A percentile compares a stretch with the other conserved stretches of the same genome.
Conservation (phyloP, 2,797 vertebrate genomes). For the Rhinogobio ventralis region DNA sequence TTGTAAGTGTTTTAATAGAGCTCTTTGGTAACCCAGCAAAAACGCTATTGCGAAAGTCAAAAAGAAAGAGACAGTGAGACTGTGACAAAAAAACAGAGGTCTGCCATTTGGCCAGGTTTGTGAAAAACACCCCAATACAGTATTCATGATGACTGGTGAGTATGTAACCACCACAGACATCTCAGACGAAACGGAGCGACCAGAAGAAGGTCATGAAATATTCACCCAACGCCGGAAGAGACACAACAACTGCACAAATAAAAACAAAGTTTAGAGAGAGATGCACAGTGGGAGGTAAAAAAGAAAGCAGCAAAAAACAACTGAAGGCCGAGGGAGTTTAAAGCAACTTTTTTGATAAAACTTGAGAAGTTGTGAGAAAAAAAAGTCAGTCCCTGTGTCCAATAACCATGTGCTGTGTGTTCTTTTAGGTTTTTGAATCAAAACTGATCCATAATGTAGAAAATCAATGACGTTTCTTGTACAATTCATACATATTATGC, state of each 20-base stretch:
- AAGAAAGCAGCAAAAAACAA: slow-evolving; percentile 29
- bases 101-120: slow-evolving; percentile 1
- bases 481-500: background rate
- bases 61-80: slow-evolving; percentile 31
- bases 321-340: background rate
- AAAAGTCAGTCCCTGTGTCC: slow-evolving; percentile 4
- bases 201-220: slow-evolving; percentile 58
- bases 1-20: background rate
- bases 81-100: background rate
- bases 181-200: slow-evolving; percentile 29
- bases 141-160: slow-evolving; percentile 67
- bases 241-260: slow-evolving; percentile 41
- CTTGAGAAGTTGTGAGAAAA: slow-evolving; percentile 26
- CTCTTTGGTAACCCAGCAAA: background rate
- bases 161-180: slow-evolving; percentile 50
- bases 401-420: background rate
- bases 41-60: background rate
- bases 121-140: slow-evolving; percentile 60
- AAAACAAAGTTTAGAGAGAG: slow-evolving; percentile 23
- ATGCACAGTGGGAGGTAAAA: background rate
- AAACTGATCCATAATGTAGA: slow-evolving; percentile 27
- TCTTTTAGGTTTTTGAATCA: slow-evolving; percentile 24
- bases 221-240: slow-evolving; percentile 52
- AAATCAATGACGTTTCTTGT: background rate
- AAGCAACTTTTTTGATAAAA: slow-evolving; percentile 42